phyloP scores from a whole-genome alignment of 2,888 invertebrate genomes.

The Tenodera sinensis region DNA sequence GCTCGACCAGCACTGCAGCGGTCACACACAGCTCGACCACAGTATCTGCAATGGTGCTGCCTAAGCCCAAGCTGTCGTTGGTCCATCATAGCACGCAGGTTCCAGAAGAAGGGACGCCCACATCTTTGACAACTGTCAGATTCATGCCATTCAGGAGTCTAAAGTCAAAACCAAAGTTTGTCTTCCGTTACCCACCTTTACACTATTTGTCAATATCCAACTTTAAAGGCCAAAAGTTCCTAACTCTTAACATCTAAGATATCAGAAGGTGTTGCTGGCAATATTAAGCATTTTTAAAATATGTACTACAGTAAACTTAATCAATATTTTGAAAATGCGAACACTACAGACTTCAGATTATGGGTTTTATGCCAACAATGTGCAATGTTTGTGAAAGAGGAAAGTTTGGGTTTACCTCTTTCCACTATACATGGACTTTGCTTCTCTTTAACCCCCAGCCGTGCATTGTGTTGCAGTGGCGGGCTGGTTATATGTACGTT shows the following conservation, averaged over 20 bases:
- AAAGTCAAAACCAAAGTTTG: constrained; percentile 3
- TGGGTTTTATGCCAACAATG: no score
- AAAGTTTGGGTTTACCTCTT: no score
- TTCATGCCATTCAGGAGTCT: constrained; percentile 93
- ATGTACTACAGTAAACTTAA: no score
- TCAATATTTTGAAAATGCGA: no score
- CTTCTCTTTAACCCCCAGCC: no score
- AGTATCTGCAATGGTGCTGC: constrained; percentile 88
- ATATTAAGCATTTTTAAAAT: no score
- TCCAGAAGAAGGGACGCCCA: constrained; percentile 97
- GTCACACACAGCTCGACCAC: constrained; percentile 94
- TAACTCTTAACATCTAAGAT: background rate
- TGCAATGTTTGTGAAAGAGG: no score
- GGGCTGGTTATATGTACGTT: no score
- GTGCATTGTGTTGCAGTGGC: no score
- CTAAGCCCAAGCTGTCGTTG: constrained; percentile 87
- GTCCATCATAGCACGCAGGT: constrained; percentile 97
- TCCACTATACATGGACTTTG: no score
- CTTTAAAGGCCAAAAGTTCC: background rate
- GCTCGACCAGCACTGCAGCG: constrained; percentile 84
- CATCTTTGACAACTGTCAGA: constrained; percentile 93
- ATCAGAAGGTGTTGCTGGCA: background rate
- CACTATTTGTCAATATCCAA: background rate
- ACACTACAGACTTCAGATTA: no score
- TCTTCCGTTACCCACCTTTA: no score